A percentile compares a stretch with the other conserved stretches of the same genome.
Conservation (phyloP, 1,140 invertebrate species). For the Drosophila mayri region DNA sequence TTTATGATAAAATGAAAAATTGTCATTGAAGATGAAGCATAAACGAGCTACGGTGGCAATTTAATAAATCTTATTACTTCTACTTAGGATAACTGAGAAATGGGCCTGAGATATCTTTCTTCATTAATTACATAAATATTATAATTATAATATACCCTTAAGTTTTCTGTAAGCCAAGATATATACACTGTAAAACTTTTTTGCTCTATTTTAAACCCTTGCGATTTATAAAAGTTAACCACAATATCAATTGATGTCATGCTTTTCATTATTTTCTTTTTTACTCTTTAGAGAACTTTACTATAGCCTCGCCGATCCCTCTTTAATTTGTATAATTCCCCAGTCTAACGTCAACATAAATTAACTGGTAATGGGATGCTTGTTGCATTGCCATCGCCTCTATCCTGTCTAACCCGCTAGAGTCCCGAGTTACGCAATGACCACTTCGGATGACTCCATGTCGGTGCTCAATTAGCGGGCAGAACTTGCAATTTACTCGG, state of each 20-base stretch:
- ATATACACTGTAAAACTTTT: background rate
- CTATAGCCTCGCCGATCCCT: background rate
- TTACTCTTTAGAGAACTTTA: background rate
- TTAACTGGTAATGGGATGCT: constrained; percentile 38
- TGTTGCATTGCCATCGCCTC: constrained; percentile 4
- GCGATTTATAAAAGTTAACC: background rate
- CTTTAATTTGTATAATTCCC: constrained; percentile 40
- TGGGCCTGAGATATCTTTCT: background rate
- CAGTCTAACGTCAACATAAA: constrained; percentile 38
- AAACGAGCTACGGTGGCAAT: background rate
- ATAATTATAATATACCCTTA: background rate
- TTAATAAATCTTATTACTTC: too few species aligned
- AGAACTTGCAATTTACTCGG: constrained; percentile 37
- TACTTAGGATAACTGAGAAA: background rate
- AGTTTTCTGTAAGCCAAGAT: too few species aligned
- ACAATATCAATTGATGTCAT: background rate
- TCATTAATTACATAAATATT: background rate
- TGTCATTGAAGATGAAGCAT: background rate
- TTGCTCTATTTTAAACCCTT: background rate
- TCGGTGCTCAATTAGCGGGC: constrained; percentile 35
- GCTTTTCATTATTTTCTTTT: background rate
- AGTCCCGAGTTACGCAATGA: constrained; percentile 36
- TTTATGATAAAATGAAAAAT: background rate
- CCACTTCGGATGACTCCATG: constrained; percentile 15
- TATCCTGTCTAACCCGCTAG: constrained; percentile 23